Percentiles rank a stretch among this genome's conserved stretches.
phyloP scores from a whole-genome alignment of 2,113 vertebrate genomes.

The Podarcis cretensis region DNA sequence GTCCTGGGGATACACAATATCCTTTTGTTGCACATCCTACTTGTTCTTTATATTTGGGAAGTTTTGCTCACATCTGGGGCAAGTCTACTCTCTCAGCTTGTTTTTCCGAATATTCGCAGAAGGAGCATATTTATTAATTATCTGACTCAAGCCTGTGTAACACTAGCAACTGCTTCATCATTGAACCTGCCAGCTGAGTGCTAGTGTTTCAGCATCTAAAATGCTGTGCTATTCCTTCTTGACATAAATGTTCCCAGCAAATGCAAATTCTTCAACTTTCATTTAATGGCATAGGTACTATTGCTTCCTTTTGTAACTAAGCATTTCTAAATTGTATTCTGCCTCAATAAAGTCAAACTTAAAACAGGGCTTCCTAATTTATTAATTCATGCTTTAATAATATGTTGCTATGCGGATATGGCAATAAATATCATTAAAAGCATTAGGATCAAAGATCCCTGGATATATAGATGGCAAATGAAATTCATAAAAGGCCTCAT shows the following conservation, averaged over 20 bases:
- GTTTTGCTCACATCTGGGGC: neutral
- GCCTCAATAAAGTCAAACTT: conserved; percentile 53
- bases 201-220: neutral
- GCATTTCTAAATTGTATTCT: conserved; percentile 58
- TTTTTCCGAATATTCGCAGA: neutral
- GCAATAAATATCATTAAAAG: conserved; percentile 68
- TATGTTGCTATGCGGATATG: conserved; percentile 55
- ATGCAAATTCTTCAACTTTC: conserved; percentile 42
- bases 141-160: neutral
- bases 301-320: conserved; percentile 57
- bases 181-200: neutral
- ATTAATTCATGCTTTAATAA: conserved; percentile 66
- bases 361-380: conserved; percentile 59
- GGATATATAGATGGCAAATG: conserved; percentile 58
- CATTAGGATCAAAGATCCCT: conserved; percentile 60
- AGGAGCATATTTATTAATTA: neutral
- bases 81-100: neutral
- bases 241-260: conserved; percentile 6
- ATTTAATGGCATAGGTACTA: conserved; percentile 55
- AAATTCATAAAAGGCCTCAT: conserved; percentile 66
- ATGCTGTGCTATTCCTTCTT: neutral
- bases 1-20: neutral
- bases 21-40: neutral
- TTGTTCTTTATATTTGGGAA: neutral
- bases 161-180: neutral